phyloP scores from a whole-genome alignment of 1,140 invertebrate genomes.

The Thaumetopoea pityocampa region DNA sequence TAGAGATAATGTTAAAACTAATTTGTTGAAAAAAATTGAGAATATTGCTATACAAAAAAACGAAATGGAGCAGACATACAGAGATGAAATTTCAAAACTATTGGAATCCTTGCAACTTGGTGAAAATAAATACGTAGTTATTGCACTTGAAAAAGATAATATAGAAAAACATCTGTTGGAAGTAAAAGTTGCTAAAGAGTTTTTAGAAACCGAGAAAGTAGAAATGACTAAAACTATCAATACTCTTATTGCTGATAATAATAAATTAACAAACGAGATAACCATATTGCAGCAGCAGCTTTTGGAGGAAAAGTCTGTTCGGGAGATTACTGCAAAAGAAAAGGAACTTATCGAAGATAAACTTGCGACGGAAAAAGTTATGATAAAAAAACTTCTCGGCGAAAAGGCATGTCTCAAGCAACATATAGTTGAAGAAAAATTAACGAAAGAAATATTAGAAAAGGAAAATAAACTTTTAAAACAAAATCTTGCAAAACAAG shows the following conservation, averaged over 20 bases:
- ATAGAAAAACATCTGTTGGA: slow-evolving; percentile 15
- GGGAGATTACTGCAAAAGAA: slow-evolving; percentile 24
- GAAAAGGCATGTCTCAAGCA: slow-evolving; percentile 35
- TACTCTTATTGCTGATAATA: slow-evolving; percentile 21
- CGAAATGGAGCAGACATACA: slow-evolving; percentile 1
- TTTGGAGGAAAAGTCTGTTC: slow-evolving; percentile 26
- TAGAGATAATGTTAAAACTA: not conserved
- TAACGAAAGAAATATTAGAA: slow-evolving; percentile 7
- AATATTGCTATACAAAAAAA: slow-evolving; percentile 2
- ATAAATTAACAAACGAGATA: slow-evolving; percentile 31
- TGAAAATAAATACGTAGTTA: not conserved
- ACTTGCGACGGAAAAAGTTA: slow-evolving; percentile 12
- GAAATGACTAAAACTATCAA: slow-evolving; percentile 17
- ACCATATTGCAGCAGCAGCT: slow-evolving; percentile 27
- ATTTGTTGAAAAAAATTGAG: slow-evolving; percentile 1
- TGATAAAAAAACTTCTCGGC: slow-evolving; percentile 17
- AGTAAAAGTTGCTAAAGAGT: slow-evolving; percentile 26
- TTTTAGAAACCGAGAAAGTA: slow-evolving; percentile 28
- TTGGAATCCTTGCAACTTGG: not conserved
- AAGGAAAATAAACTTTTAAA: slow-evolving; percentile 12
- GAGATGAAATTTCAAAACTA: not conserved
- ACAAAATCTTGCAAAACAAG: not conserved
- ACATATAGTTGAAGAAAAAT: slow-evolving; percentile 30
- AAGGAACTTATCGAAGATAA: slow-evolving; percentile 18
- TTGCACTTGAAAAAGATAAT: slow-evolving; percentile 15